These are phyloP conservation scores for Conomelus anceps DNA, from an alignment of 2,888 invertebrate genomes.

Conservation along the genomic window DNA sequence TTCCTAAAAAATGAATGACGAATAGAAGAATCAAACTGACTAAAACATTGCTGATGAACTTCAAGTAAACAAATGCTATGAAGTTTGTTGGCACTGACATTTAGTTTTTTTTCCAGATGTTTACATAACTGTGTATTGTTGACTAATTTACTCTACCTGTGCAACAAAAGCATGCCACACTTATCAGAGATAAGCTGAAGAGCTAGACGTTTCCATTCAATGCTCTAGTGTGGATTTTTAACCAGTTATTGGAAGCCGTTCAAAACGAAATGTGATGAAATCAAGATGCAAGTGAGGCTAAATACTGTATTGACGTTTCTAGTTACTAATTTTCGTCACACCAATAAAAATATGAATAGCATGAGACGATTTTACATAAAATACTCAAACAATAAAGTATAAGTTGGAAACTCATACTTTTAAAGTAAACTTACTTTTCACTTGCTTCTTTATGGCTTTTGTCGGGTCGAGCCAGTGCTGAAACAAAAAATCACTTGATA, in stretches of 20 bases:
- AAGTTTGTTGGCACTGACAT: neutral
- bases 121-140: neutral
- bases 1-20: neutral
- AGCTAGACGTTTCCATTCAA: neutral
- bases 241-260: neutral
- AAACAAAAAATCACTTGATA: constrained; percentile 39
- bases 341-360: neutral
- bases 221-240: neutral
- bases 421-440: constrained; percentile 71
- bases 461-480: constrained; percentile 97
- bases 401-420: neutral
- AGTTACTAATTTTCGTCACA: too few relatives aligned
- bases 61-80: neutral
- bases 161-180: neutral
- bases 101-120: neutral
- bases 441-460: constrained; percentile 96
- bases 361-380: neutral
- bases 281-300: too few relatives aligned
- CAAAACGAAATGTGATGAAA: too few relatives aligned
- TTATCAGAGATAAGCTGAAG: neutral
- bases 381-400: neutral
- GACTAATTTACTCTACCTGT: neutral
- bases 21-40: neutral
- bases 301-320: too few relatives aligned
- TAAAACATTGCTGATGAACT: neutral